phyloP scores from a whole-genome alignment of 2,797 vertebrate species.

The Enteromius radiatus region DNA sequence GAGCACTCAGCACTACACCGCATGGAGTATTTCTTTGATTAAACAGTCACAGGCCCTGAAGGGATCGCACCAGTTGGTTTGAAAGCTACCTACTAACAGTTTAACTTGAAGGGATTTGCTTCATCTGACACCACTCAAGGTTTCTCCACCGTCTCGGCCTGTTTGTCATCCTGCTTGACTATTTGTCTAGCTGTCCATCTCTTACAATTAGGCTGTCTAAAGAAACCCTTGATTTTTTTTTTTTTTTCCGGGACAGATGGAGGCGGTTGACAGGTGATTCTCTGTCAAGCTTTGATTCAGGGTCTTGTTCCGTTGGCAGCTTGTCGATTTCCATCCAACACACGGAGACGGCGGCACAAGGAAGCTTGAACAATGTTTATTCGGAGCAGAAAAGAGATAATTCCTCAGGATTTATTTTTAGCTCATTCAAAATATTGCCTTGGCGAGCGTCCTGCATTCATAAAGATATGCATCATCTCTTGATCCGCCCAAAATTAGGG shows the following conservation, averaged over 20 bases:
- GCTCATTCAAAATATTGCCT: slow-evolving; percentile 27
- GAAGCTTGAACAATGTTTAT: slow-evolving; percentile 31
- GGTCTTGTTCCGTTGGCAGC: slow-evolving; percentile 11
- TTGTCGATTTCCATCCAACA: slow-evolving; percentile 38
- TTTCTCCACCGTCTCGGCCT: neutral
- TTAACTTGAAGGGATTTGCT: slow-evolving; percentile 14
- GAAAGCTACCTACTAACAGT: slow-evolving; percentile 27
- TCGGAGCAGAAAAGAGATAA: slow-evolving; percentile 20
- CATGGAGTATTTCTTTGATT: slow-evolving; percentile 25
- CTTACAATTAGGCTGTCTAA: slow-evolving; percentile 40
- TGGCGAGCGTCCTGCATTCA: slow-evolving; percentile 19
- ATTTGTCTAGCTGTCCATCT: slow-evolving; percentile 30
- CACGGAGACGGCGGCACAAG: neutral
- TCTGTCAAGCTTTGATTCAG: slow-evolving; percentile 47
- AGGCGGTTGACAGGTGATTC: slow-evolving; percentile 38
- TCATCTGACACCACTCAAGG: slow-evolving; percentile 19
- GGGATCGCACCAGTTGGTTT: neutral
- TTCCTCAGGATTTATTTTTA: slow-evolving; percentile 48
- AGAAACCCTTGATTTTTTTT: slow-evolving; percentile 44
- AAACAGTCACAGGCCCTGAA: slow-evolving; percentile 21
- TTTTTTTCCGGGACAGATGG: neutral
- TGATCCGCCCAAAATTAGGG: slow-evolving; percentile 19
- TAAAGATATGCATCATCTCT: slow-evolving; percentile 16
- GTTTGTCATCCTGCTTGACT: slow-evolving; percentile 23
- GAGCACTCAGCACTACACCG: neutral